Conservation (phyloP, 2,797 vertebrate species). For the Chlorospingus semifuscus region DNA sequence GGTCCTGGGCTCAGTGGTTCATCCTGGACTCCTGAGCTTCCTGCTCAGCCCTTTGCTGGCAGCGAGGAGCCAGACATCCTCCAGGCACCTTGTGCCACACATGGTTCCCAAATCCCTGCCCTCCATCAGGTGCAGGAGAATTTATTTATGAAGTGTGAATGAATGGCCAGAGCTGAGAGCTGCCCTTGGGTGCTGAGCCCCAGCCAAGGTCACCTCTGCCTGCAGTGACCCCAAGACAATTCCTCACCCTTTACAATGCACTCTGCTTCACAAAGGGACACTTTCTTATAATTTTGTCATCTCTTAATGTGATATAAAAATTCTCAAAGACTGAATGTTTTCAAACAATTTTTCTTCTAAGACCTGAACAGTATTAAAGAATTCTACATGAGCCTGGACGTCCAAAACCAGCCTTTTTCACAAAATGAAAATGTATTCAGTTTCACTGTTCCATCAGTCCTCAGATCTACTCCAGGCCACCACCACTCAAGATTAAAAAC, state of each 20-base stretch:
- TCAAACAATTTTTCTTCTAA: neutral
- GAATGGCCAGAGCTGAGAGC: neutral
- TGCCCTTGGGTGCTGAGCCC: neutral
- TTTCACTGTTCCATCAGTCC: neutral
- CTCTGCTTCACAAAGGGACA: neutral
- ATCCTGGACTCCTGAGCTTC: neutral
- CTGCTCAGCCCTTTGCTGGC: neutral
- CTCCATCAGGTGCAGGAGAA: neutral
- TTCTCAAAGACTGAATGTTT: neutral
- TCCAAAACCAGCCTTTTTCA: neutral
- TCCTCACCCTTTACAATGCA: neutral
- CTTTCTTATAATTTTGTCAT: neutral
- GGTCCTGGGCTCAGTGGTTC: neutral
- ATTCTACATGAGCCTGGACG: accelerated
- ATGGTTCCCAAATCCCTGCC: neutral
- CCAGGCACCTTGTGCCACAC: neutral
- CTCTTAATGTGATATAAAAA: neutral
- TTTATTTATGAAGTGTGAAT: neutral
- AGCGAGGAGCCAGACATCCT: neutral
- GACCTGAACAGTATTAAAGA: neutral
- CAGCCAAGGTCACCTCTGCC: neutral
- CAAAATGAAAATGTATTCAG: neutral
- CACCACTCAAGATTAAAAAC: neutral
- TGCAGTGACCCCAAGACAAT: neutral
- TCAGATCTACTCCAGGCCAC: neutral